A percentile compares a stretch with the other conserved stretches of the same genome.
Evolutionary conservation across 2,113 vertebrate species (phyloP).

Genomic region (Protobothrops flavoviridis): DNA sequence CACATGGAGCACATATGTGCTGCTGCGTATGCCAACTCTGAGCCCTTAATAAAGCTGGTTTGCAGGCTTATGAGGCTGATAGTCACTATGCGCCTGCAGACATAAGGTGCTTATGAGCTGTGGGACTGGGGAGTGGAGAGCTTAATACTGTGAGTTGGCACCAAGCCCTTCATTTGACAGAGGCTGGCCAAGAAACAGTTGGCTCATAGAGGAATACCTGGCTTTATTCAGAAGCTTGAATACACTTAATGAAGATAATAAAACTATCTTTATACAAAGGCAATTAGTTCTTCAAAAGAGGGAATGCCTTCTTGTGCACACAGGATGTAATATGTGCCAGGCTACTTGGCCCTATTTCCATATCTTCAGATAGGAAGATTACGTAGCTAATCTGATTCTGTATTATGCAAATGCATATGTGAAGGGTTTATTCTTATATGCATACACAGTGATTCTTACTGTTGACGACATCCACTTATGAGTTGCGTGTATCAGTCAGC

Average conservation of each 20-base stretch:
- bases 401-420: not conserved
- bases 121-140: conserved; percentile 52
- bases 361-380: not conserved
- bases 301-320: not conserved
- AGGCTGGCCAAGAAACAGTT: conserved; percentile 41
- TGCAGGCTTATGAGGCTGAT: conserved; percentile 57
- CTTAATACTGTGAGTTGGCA: conserved; percentile 41
- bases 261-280: conserved; percentile 18
- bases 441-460: not conserved
- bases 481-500: not conserved
- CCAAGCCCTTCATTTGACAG: conserved; percentile 30
- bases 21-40: conserved; percentile 50
- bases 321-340: not conserved
- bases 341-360: not conserved
- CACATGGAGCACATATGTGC: conserved; percentile 49
- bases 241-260: conserved; percentile 27
- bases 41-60: conserved; percentile 62
- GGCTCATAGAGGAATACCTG: not conserved
- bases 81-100: conserved; percentile 52
- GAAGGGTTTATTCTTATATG: not conserved
- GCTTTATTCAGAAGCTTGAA: conserved; percentile 35
- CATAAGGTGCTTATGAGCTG: conserved; percentile 52
- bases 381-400: not conserved
- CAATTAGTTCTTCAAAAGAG: conserved; percentile 28
- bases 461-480: not conserved